phyloP scores from a whole-genome alignment of 2,797 vertebrate species.

The Neomorphus geoffroyi region DNA sequence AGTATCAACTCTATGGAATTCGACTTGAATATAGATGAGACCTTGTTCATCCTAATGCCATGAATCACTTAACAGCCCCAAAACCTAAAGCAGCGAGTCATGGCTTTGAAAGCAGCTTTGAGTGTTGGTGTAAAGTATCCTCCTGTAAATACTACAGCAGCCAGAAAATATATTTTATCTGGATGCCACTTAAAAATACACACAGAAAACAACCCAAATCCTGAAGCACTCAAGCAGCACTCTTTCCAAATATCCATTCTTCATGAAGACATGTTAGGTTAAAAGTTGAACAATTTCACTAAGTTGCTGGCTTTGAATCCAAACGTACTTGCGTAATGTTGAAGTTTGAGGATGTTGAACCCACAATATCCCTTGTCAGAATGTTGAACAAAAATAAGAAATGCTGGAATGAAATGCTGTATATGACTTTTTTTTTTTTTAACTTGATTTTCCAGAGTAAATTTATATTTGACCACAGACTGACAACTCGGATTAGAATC shows the following conservation, averaged over 20 bases:
- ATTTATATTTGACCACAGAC: conserved; percentile 2
- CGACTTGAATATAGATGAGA: background rate
- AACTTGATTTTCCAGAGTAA: conserved; percentile 25
- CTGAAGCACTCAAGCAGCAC: background rate
- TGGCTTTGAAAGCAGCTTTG: background rate
- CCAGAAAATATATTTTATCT: conserved; percentile 64
- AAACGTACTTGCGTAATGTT: conserved; percentile 62
- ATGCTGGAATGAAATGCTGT: conserved; percentile 25
- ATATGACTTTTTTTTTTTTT: conserved; percentile 46
- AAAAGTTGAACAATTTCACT: conserved; percentile 67
- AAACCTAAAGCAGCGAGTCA: background rate
- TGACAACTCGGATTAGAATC: background rate
- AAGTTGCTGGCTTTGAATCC: conserved; percentile 51
- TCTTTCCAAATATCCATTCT: conserved; percentile 55
- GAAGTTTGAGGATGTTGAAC: conserved; percentile 62
- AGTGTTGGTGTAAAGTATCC: conserved; percentile 1
- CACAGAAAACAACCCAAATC: conserved; percentile 10
- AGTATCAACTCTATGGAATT: background rate
- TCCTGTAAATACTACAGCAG: conserved; percentile 32
- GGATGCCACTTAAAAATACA: conserved; percentile 54
- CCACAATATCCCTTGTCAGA: conserved; percentile 40
- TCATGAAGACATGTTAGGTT: conserved; percentile 56
- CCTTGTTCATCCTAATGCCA: background rate
- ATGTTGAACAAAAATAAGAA: conserved; percentile 61
- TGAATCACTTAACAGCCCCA: background rate